These are phyloP conservation scores for Hipposideros larvatus DNA, from an alignment of 2,797 vertebrate species.

Conservation along the genomic window DNA sequence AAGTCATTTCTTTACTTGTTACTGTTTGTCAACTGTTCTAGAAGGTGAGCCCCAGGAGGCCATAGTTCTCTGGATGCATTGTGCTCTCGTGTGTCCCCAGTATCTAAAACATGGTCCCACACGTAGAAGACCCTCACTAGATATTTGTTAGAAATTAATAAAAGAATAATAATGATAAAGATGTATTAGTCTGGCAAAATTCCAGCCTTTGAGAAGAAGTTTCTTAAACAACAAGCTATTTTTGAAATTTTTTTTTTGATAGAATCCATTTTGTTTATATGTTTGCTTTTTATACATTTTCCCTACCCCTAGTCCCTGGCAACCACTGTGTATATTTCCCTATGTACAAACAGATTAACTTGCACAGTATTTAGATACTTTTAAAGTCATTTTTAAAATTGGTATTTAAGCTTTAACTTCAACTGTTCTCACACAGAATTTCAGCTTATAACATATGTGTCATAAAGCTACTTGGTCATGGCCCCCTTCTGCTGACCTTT, in stretches of 20 bases:
- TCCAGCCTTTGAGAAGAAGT: not conserved
- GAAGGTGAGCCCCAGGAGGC: not conserved
- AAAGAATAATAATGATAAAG: not conserved
- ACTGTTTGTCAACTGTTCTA: not conserved
- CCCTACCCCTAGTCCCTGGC: not conserved
- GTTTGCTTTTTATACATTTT: not conserved
- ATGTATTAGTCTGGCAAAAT: not conserved
- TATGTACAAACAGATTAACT: not conserved
- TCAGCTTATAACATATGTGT: not conserved
- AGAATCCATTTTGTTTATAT: not conserved
- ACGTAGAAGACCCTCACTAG: not conserved
- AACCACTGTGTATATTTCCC: not conserved
- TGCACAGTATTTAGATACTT: not conserved
- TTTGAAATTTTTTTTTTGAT: not conserved
- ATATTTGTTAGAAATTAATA: not conserved
- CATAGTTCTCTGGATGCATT: not conserved
- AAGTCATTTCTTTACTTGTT: not conserved
- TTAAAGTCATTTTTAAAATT: not conserved
- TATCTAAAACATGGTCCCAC: not conserved
- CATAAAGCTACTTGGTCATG: not conserved
- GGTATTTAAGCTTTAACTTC: not conserved
- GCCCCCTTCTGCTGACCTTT: not conserved
- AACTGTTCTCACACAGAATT: not conserved
- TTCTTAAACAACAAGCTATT: not conserved
- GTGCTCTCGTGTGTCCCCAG: not conserved